Conservation (phyloP, 2,888 invertebrate genomes). For the Pachymerium ferrugineum region DNA sequence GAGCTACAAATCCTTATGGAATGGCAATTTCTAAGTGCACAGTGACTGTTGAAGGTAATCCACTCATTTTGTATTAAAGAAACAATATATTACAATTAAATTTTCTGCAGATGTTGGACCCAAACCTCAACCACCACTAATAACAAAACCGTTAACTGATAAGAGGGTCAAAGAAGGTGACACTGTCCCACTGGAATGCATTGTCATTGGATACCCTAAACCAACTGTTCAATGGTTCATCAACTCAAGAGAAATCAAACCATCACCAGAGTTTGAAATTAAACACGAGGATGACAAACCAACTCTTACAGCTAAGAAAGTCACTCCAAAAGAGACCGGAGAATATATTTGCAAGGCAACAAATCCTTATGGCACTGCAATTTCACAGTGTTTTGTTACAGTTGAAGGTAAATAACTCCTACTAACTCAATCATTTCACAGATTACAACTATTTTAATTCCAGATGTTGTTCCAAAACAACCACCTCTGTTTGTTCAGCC, state of each 20-base stretch:
- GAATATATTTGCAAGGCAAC: conserved; percentile 76
- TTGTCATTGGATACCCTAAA: conserved; percentile 72
- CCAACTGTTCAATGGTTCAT: conserved; percentile 87
- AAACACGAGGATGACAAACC: conserved; percentile 65
- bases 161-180: conserved; percentile 75
- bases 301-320: conserved; percentile 61
- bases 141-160: too few species aligned
- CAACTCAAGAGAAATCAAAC: conserved; percentile 70
- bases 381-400: conserved; percentile 70
- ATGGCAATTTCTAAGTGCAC: too few species aligned
- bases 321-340: conserved; percentile 62
- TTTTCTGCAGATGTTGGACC: too few species aligned
- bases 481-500: neutral
- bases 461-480: neutral
- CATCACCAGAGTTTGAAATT: conserved; percentile 65
- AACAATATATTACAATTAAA: too few species aligned
- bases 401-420: conserved; percentile 59
- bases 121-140: too few species aligned
- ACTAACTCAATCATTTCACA: too few species aligned
- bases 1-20: too few species aligned
- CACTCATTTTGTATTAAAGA: too few species aligned
- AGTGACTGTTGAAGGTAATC: too few species aligned
- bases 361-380: conserved; percentile 74
- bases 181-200: conserved; percentile 70
- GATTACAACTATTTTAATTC: neutral